Evolutionary conservation across 1,140 invertebrate species (phyloP).

Genomic region (Polyergus mexicanus): DNA sequence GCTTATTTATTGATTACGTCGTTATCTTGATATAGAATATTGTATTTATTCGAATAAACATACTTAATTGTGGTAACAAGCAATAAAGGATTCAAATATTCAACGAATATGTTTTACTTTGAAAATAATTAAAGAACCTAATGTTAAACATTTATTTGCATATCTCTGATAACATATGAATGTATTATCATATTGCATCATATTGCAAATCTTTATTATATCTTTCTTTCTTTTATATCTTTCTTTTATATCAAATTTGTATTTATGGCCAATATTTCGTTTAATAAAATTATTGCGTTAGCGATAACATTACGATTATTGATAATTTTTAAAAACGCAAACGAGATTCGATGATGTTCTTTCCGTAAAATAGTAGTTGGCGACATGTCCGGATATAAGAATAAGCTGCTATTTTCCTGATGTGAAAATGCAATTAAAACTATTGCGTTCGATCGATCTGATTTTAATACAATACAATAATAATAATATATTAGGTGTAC

Average conservation of each 20-base stretch:
- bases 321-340: conserved; percentile 13
- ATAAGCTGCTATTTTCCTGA: conserved; percentile 8
- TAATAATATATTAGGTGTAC: not conserved
- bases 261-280: not conserved
- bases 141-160: not conserved
- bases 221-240: not conserved
- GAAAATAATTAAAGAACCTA: not conserved
- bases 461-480: conserved; percentile 4
- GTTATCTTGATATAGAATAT: conserved; percentile 24
- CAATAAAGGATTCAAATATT: not conserved
- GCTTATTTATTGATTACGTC: not conserved
- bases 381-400: not conserved
- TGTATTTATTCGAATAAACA: conserved; percentile 1
- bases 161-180: not conserved
- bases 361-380: not conserved
- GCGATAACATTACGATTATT: not conserved
- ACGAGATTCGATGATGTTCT: not conserved
- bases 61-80: not conserved
- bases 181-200: not conserved
- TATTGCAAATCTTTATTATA: too few relatives aligned
- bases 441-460: not conserved
- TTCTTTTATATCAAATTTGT: not conserved
- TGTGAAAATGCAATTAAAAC: conserved; percentile 37
- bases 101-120: not conserved
- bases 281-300: not conserved